Conservation (phyloP, 2,797 vertebrate genomes). For the Lacerta agilis region DNA sequence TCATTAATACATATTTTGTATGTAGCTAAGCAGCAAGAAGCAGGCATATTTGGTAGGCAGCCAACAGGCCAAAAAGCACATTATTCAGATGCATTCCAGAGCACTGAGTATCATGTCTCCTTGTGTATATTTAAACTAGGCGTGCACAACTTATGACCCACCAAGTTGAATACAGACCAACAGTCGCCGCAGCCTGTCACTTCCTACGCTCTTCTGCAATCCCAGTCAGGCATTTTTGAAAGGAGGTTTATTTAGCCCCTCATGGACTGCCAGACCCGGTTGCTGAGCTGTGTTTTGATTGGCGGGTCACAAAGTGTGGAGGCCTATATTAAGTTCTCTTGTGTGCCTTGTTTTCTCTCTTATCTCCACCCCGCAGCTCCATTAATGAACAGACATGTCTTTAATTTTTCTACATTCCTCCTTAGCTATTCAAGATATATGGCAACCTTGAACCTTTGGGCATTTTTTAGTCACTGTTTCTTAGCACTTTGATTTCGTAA, state of each 20-base stretch:
- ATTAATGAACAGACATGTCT: not conserved
- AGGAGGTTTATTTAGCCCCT: not conserved
- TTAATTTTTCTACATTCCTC: too few relatives aligned
- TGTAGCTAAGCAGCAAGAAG: slow-evolving; percentile 53
- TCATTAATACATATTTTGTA: slow-evolving; percentile 35
- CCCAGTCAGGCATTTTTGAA: not conserved
- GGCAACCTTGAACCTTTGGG: too few relatives aligned
- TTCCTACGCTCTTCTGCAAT: not conserved
- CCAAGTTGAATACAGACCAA: not conserved
- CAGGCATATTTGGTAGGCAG: not conserved
- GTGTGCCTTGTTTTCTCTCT: not conserved
- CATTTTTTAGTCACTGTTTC: too few relatives aligned
- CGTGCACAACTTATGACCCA: not conserved
- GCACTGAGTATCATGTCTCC: not conserved
- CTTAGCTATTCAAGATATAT: too few relatives aligned
- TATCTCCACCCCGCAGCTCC: not conserved
- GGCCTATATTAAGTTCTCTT: not conserved
- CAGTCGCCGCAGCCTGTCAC: not conserved
- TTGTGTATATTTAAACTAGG: not conserved
- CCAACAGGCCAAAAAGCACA: slow-evolving; percentile 12
- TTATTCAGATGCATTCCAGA: slow-evolving; percentile 58
- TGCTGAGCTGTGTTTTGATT: not conserved
- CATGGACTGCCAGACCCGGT: not conserved
- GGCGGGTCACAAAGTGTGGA: not conserved
- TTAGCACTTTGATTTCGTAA: too few relatives aligned